Evolutionary conservation across 2,113 vertebrate genomes (phyloP).

Genomic region (Cyanoramphus novaezelandiae): DNA sequence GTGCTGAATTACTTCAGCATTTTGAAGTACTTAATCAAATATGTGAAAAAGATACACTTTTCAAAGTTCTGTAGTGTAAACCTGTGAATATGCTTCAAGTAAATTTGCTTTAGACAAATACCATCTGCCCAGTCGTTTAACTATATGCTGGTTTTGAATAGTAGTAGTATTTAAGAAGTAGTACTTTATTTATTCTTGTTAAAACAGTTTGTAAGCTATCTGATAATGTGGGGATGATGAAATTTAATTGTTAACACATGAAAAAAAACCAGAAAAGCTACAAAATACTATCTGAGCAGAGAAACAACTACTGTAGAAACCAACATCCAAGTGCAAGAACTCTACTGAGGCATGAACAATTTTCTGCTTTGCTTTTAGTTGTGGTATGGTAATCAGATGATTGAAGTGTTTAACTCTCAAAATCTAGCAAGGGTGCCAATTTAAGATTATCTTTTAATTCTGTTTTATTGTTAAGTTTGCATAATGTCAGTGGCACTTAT

Average conservation of each 20-base stretch:
- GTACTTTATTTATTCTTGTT: background rate
- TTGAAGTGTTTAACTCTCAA: background rate
- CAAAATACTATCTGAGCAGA: background rate
- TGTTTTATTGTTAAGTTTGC: background rate
- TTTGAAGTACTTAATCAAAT: conserved; percentile 70
- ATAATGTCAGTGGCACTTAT: background rate
- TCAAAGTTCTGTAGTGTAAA: conserved; percentile 47
- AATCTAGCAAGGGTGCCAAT: background rate
- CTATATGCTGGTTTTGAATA: background rate
- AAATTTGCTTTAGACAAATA: conserved; percentile 34
- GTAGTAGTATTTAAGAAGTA: background rate
- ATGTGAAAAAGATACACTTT: conserved; percentile 60
- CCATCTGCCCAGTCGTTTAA: conserved; percentile 10
- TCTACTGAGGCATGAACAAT: background rate
- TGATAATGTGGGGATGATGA: background rate
- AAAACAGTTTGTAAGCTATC: background rate
- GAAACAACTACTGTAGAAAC: background rate
- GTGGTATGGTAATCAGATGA: background rate
- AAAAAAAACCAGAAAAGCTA: conserved; percentile 16
- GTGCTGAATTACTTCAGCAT: conserved; percentile 63
- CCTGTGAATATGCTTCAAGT: conserved; percentile 21
- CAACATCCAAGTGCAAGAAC: conserved; percentile 1
- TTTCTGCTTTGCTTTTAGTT: background rate
- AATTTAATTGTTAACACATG: conserved; percentile 5
- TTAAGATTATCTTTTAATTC: background rate